Percentiles rank a stretch among this genome's conserved stretches.
Conservation (phyloP, 64 coral and sea anemone species). For the Pocillopora damicornis region DNA sequence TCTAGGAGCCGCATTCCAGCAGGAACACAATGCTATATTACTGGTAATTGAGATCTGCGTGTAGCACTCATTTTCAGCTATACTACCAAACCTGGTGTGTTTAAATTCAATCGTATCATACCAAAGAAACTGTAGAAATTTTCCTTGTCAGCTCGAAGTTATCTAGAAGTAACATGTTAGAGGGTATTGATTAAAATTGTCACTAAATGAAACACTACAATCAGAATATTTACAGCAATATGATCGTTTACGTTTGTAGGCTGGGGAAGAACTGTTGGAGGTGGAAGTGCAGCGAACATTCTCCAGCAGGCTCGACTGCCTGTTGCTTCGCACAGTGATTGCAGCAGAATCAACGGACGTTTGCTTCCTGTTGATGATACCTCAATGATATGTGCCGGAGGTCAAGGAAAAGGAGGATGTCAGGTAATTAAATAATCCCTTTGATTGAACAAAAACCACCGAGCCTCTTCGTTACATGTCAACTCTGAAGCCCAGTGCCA, state of each 20-base stretch:
- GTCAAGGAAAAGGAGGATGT: slow-evolving; percentile 34
- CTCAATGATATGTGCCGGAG: slow-evolving; percentile 19
- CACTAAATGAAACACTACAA: too few species aligned
- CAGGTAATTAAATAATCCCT: background rate
- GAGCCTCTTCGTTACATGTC: too few species aligned
- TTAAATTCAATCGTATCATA: too few species aligned
- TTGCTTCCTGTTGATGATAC: background rate
- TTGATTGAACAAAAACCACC: too few species aligned
- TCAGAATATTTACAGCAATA: too few species aligned
- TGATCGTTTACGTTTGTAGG: background rate
- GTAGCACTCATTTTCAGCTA: too few species aligned
- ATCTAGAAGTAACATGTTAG: too few species aligned
- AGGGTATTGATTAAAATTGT: too few species aligned
- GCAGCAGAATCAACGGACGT: background rate
- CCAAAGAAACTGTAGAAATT: too few species aligned
- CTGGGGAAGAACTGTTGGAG: slow-evolving; percentile 56
- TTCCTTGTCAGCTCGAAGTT: too few species aligned
- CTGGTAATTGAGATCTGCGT: slow-evolving; percentile 20
- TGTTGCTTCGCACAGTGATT: slow-evolving; percentile 33
- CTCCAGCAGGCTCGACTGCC: slow-evolving; percentile 59
- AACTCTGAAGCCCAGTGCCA: too few species aligned
- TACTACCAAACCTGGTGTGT: too few species aligned
- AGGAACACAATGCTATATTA: slow-evolving; percentile 37
- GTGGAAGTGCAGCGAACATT: slow-evolving; percentile 34
- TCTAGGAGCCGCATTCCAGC: background rate